Evolutionary conservation across 2,113 vertebrate species (phyloP).

Genomic region (Ageneiosus marmoratus): DNA sequence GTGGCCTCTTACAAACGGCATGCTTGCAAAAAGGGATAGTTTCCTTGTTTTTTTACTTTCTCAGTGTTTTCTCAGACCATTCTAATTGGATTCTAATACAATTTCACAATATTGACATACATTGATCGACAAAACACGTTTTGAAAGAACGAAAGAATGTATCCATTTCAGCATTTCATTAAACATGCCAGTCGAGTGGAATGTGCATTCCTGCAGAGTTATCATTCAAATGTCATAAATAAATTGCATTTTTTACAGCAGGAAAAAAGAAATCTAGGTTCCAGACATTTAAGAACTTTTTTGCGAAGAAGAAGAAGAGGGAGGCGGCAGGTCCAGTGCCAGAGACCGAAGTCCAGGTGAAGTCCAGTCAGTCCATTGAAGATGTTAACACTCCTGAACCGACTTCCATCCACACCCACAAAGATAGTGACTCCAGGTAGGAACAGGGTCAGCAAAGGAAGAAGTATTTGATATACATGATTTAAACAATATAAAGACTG

Average conservation of each 20-base stretch:
- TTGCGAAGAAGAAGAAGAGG: conserved; percentile 88
- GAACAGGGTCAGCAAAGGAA: conserved; percentile 34
- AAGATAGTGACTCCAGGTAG: conserved; percentile 74
- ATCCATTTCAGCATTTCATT: background rate
- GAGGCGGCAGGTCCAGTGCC: conserved; percentile 59
- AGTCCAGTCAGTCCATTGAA: conserved; percentile 78
- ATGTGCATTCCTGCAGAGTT: background rate
- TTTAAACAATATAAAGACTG: background rate
- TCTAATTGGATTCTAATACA: background rate
- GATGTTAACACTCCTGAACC: conserved; percentile 72
- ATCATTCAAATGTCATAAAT: conserved; percentile 1
- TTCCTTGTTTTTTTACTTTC: background rate
- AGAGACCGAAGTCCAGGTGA: conserved; percentile 63
- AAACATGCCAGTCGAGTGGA: background rate
- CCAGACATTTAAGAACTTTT: conserved; percentile 87
- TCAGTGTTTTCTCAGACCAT: background rate
- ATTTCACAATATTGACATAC: background rate
- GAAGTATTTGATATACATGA: background rate
- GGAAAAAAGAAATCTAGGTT: conserved; percentile 94
- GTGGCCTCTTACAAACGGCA: background rate
- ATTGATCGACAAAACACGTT: background rate
- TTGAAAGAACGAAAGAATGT: background rate
- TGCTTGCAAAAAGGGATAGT: background rate
- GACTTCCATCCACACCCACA: conserved; percentile 57
- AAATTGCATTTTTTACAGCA: conserved; percentile 55